Percentiles rank a stretch among this genome's conserved stretches.
These are phyloP conservation scores for Pseudomyrmex concolor DNA, from an alignment of 1,140 invertebrate genomes.

Conservation along the genomic window DNA sequence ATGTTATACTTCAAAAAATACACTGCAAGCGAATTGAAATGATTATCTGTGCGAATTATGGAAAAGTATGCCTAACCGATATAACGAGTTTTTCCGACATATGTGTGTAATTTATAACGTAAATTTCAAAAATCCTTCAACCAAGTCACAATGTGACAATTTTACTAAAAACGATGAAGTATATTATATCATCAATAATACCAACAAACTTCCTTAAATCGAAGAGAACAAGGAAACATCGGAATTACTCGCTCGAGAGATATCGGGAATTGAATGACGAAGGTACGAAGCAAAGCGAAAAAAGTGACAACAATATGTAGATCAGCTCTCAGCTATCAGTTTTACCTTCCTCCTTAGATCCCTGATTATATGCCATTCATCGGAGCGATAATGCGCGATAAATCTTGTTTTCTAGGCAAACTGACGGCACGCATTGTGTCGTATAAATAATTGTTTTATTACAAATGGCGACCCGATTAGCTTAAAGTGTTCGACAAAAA, in stretches of 20 bases:
- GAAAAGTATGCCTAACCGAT: too few relatives aligned
- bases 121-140: too few relatives aligned
- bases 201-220: background rate
- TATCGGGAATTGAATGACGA: constrained; percentile 23
- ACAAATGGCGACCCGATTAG: background rate
- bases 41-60: too few relatives aligned
- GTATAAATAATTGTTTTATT: constrained; percentile 33
- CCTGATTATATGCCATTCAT: constrained; percentile 36
- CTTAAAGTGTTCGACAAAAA: constrained; percentile 20
- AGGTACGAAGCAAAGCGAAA: constrained; percentile 27
- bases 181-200: too few relatives aligned
- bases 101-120: too few relatives aligned
- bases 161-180: background rate
- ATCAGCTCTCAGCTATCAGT: constrained; percentile 32
- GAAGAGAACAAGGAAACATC: constrained; percentile 18
- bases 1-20: too few relatives aligned
- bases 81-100: too few relatives aligned
- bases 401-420: constrained; percentile 26
- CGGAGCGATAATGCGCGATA: constrained; percentile 20
- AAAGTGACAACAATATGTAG: constrained; percentile 52
- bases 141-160: background rate
- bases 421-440: background rate
- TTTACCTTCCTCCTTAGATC: constrained; percentile 14
- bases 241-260: constrained; percentile 39
- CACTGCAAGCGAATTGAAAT: too few relatives aligned